Base-by-base conservation (phyloP, 2,797 vertebrate genomes). In the Myripristis murdjan region DNA sequence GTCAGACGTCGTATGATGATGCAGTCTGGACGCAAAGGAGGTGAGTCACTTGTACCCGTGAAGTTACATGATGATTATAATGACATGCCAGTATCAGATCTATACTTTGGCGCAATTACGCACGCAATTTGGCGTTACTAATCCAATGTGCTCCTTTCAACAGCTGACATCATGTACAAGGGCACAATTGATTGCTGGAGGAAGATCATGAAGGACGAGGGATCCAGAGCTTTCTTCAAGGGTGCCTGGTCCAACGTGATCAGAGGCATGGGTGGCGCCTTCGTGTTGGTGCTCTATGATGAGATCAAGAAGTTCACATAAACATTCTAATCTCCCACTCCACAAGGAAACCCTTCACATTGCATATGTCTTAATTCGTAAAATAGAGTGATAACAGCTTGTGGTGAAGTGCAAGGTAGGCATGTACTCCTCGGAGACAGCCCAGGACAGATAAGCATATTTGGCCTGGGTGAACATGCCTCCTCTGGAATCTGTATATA, bases 1-100 rank as follows among this genome's bases (percentile, higher is more conserved):
- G 98, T 99, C 85, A 95, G 98, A 70, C 97, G 98, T 95, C 96
- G 98, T 90, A 99, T 99, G 98, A 99, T 99, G 98, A 99, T 99
- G 98, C 98, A 99, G 95, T 99, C 98, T 16, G 98, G 98, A 76
- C 96, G 98, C 75, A 99, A 96, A 95, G 96, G 96, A 96, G 97
- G 98, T 98, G 93, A 96, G 96, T 15, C 49, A 24, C 39, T 12
- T 8, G 31, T 10, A 18, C 3, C 22, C 5, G 8, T 16, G 6
- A 51, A n/a, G n/a, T 64, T 11, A 43, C 46, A n/a, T 16, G 9
- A 14, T 47, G 8, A 22, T 22, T 11, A 53, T 22, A 28, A 28
- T 53, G 15, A 53, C 14, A 28, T 6, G 26, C 6, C 26, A 28
- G 9, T 10, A 12, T 35, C 2, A 3, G 14, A 11, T 39, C 3